These are phyloP conservation scores for Carpatolechia fugitivella DNA, from an alignment of 2,888 invertebrate species.

Conservation along the genomic window DNA sequence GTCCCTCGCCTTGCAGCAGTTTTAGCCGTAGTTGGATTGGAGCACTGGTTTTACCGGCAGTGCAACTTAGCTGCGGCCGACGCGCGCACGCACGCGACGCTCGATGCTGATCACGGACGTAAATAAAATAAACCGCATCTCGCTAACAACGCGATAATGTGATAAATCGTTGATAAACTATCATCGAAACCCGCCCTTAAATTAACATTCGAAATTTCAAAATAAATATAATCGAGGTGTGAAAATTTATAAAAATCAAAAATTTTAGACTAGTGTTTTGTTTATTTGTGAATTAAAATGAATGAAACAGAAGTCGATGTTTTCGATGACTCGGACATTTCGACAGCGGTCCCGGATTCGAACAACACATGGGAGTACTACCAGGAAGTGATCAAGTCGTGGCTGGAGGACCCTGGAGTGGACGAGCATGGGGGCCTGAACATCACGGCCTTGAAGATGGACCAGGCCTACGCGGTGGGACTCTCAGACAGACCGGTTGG, in stretches of 20 bases:
- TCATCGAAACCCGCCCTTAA: not conserved
- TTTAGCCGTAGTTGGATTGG: not conserved
- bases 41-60: not conserved
- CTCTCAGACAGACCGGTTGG: conserved; percentile 60
- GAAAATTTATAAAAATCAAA: not conserved
- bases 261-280: not conserved
- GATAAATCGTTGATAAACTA: not conserved
- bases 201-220: not conserved
- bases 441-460: conserved; percentile 79
- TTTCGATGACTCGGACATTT: conserved; percentile 45
- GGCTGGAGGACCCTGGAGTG: conserved; percentile 79
- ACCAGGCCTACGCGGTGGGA: conserved; percentile 82
- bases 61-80: not conserved
- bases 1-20: not conserved
- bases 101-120: not conserved
- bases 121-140: not conserved
- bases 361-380: conserved; percentile 67
- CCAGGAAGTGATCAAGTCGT: conserved; percentile 66
- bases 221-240: not conserved
- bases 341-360: conserved; percentile 34
- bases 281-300: conserved; percentile 7
- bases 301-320: conserved; percentile 1
- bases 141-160: not conserved
- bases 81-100: conserved; percentile 8
- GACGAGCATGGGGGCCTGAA: conserved; percentile 74